These are phyloP conservation scores for Seriola dumerili DNA, from an alignment of 2,113 vertebrate genomes.

Conservation along the genomic window DNA sequence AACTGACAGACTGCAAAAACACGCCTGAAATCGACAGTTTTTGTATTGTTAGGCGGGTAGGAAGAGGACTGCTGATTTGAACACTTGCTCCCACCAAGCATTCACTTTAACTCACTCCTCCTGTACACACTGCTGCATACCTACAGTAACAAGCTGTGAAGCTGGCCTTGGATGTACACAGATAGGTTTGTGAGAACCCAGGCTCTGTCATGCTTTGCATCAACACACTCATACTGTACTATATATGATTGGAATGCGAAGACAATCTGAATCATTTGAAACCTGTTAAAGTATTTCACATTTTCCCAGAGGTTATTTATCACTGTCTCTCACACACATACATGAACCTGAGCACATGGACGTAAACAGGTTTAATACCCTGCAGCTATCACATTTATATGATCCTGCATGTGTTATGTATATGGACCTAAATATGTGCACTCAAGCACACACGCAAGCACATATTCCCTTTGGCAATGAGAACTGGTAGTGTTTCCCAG, in stretches of 20 bases:
- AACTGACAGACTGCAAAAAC: conserved; percentile 58
- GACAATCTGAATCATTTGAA: conserved; percentile 6
- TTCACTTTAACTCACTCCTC: conserved; percentile 13
- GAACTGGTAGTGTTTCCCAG: conserved; percentile 37
- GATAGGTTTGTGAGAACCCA: neutral
- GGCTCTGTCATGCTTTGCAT: neutral
- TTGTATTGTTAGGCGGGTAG: conserved; percentile 44
- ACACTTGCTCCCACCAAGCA: neutral
- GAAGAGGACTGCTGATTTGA: conserved; percentile 36
- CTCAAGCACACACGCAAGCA: neutral
- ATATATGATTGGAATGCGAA: neutral
- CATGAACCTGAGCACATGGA: neutral
- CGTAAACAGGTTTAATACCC: neutral
- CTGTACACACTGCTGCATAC: conserved; percentile 14
- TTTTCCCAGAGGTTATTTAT: conserved; percentile 11
- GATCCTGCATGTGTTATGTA: neutral
- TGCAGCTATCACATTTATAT: neutral
- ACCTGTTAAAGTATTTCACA: conserved; percentile 12
- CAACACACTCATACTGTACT: neutral
- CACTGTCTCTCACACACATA: neutral
- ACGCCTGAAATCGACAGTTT: conserved; percentile 47
- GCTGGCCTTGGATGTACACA: conserved; percentile 10
- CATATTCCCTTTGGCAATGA: conserved; percentile 18
- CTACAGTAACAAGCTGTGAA: conserved; percentile 40
- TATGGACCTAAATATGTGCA: conserved; percentile 3